Evolutionary conservation across 2,797 vertebrate genomes (phyloP).

Genomic region (Ctenopoma kingsleyae): DNA sequence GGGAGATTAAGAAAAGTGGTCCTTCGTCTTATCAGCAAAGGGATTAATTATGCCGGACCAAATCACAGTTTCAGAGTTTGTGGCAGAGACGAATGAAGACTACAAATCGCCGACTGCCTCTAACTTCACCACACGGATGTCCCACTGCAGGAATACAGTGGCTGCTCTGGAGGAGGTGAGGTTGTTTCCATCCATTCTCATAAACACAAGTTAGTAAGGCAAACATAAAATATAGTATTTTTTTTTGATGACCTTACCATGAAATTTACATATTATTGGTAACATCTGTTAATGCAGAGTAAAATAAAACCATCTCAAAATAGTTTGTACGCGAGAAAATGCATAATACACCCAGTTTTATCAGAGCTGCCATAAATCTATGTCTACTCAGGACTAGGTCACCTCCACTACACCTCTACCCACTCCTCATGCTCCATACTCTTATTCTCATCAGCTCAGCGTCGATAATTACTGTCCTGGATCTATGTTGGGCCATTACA

Average conservation of each 20-base stretch:
- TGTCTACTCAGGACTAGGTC: background rate
- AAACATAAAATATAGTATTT: too few relatives aligned
- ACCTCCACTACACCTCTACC: background rate
- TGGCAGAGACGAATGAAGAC: conserved; percentile 98
- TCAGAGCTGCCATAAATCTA: background rate
- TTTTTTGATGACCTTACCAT: too few relatives aligned
- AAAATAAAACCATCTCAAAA: background rate
- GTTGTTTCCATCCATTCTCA: background rate
- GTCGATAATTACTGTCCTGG: conserved; percentile 7
- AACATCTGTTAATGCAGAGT: too few relatives aligned
- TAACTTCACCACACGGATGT: conserved; percentile 98
- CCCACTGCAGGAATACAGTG: conserved; percentile 97
- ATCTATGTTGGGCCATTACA: background rate
- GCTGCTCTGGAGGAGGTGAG: conserved; percentile 96
- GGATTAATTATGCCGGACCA: conserved; percentile 92
- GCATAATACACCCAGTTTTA: background rate
- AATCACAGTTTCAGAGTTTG: conserved; percentile 98
- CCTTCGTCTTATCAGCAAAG: conserved; percentile 18
- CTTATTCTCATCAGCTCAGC: background rate
- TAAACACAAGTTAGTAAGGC: conserved; percentile 32
- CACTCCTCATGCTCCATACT: conserved; percentile 12
- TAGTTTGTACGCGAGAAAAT: background rate
- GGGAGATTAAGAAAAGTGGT: conserved; percentile 27
- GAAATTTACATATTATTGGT: too few relatives aligned
- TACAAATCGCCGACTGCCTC: conserved; percentile 98